These are phyloP conservation scores for Galbula dea DNA, from an alignment of 2,113 vertebrate genomes.

Conservation along the genomic window DNA sequence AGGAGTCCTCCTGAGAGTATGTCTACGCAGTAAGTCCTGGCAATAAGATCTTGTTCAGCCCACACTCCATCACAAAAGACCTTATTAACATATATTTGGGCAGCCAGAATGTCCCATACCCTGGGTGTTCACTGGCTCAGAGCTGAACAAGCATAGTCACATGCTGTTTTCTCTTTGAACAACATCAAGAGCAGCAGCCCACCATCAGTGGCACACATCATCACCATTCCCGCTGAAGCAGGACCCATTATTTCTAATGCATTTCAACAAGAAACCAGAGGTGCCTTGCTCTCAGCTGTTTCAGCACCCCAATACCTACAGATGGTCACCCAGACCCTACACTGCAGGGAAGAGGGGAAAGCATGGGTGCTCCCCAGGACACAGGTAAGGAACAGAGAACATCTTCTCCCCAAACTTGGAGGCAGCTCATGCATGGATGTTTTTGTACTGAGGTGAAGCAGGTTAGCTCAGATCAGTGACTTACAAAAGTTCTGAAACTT, in stretches of 20 bases:
- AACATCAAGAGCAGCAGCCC: background rate
- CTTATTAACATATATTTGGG: rapidly evolving
- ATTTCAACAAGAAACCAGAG: background rate
- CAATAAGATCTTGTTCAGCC: background rate
- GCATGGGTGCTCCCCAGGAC: too few relatives aligned
- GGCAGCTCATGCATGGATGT: background rate
- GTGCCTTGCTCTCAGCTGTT: too few relatives aligned
- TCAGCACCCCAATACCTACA: too few relatives aligned
- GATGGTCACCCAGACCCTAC: too few relatives aligned
- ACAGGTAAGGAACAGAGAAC: too few relatives aligned
- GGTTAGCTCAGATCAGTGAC: background rate
- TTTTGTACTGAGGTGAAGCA: rapidly evolving
- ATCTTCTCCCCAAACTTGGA: too few relatives aligned
- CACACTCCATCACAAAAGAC: background rate
- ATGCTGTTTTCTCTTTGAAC: background rate
- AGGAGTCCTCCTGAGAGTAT: background rate
- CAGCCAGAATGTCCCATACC: background rate
- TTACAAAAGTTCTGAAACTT: background rate
- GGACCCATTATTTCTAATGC: background rate
- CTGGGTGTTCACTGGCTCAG: background rate
- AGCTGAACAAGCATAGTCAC: background rate
- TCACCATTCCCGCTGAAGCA: background rate
- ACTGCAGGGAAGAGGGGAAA: too few relatives aligned
- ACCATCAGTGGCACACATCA: background rate
- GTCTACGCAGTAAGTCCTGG: background rate